Evolutionary conservation across 37 sponge, comb jelly and placozoan species (phyloP), one percentile per base, ranked within the genome.

Genomic region (Oopsacas minuta): DNA sequence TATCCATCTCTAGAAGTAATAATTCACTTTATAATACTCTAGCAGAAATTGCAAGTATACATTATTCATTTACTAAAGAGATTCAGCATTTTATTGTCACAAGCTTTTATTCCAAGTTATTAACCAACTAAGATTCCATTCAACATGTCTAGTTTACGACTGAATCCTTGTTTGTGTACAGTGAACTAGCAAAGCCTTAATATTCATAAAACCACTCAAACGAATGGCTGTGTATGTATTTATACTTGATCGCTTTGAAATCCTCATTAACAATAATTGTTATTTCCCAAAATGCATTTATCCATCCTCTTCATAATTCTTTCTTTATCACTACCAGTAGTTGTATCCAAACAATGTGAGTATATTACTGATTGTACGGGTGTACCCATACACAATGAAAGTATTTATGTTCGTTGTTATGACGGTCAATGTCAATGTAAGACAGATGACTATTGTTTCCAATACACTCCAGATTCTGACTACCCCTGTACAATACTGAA

Each of bases 371-470:
- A 61, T 5, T 61, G 75, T n/a, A 61, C 75, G 20, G 75, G 75
- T 3, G 75, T 61, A 3, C 75, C 75, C 30, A n/a, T 61, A 7
- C 5, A 61, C 22, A 61, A 61, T 34, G 32, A 61, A 34, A 61
- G 75, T 34, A 61, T 61, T n/a, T 61, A 61, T 12, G 75, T 61
- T 25, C 75, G 75, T 61, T 61, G 75, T 61, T 10, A 25, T 10
- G 75, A 61, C 5, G 75, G 75, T 25, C 75, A 61, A 34, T 61
- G 75, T 12, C 7, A 32, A 7, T 61, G 75, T n/a, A 61, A 61
- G 22, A 61, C 75, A 61, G 75, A 61, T 12, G 75, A 61, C 75
- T 61, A 20, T n/a, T 61, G 75, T n/a, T 61, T 61, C 75, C 20
- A 25, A 10, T 61, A 61, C 75, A 61, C 75, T 3, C 75, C 75